These are phyloP conservation scores for Phaedon cochleariae DNA, from an alignment of 2,888 invertebrate genomes.

Conservation along the genomic window DNA sequence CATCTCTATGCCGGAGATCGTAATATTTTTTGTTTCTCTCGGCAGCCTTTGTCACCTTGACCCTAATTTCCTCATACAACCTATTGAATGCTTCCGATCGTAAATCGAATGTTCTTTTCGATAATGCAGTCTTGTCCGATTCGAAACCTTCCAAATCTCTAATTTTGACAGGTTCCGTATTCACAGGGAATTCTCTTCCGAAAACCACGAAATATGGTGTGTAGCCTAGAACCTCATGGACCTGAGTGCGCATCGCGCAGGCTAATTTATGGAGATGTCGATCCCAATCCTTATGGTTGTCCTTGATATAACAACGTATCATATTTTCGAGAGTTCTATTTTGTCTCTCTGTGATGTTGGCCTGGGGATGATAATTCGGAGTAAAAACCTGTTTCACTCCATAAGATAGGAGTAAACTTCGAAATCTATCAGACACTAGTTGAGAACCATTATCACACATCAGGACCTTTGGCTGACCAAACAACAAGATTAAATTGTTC, in stretches of 20 bases:
- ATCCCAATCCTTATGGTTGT: background rate
- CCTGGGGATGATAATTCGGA: background rate
- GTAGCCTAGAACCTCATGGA: background rate
- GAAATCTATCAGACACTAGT: background rate
- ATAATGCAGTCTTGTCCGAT: background rate
- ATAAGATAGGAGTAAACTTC: background rate
- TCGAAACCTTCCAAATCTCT: background rate
- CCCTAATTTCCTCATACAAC: background rate
- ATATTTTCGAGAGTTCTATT: conserved; percentile 9
- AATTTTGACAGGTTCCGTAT: background rate
- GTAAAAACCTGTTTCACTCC: conserved; percentile 3
- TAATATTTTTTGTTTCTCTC: background rate
- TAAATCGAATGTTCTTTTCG: background rate
- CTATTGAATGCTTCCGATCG: background rate
- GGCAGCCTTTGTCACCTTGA: background rate
- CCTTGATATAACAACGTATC: conserved; percentile 2
- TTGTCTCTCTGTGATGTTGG: background rate
- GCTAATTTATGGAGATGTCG: too few relatives aligned
- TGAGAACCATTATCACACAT: background rate
- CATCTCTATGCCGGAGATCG: too few relatives aligned
- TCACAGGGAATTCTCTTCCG: background rate
- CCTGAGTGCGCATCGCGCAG: background rate
- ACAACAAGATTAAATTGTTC: background rate
- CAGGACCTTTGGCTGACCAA: background rate
- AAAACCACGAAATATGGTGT: background rate